phyloP scores from a whole-genome alignment of 2,113 vertebrate species.

The Sclerurus mexicanus region DNA sequence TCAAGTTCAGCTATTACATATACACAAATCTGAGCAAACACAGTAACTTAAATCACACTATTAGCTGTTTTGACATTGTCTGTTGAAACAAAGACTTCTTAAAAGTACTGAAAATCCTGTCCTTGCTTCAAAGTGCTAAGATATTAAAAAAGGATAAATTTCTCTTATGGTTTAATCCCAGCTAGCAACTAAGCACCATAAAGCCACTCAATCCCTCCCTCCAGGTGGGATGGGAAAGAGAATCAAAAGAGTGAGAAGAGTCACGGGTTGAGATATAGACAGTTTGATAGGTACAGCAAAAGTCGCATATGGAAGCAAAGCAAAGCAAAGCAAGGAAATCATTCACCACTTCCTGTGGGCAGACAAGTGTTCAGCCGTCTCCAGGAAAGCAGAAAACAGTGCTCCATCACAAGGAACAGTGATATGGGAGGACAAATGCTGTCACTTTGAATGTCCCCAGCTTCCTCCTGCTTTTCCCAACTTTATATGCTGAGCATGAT shows the following conservation, averaged over 20 bases:
- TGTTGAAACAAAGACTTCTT: neutral
- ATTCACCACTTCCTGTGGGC: neutral
- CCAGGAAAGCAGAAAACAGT: neutral
- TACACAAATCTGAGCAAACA: neutral
- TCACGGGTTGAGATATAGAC: neutral
- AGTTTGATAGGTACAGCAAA: neutral
- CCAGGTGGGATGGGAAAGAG: fast-evolving
- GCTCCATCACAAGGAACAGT: neutral
- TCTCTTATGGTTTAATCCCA: neutral
- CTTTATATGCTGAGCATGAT: neutral
- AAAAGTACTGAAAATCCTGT: neutral
- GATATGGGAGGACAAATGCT: neutral
- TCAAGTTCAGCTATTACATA: neutral
- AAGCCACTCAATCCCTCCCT: neutral
- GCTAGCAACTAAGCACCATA: neutral
- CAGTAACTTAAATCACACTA: neutral
- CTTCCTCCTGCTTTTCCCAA: neutral
- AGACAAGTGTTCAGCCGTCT: neutral
- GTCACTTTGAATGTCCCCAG: neutral
- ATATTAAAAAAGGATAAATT: neutral
- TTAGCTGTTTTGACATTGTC: neutral
- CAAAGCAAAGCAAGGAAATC: neutral
- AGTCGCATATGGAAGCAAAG: neutral
- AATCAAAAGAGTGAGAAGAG: neutral
- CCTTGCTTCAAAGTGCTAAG: neutral